Evolutionary conservation across 1,140 invertebrate species (phyloP).

Genomic region (Ephestia elutella): DNA sequence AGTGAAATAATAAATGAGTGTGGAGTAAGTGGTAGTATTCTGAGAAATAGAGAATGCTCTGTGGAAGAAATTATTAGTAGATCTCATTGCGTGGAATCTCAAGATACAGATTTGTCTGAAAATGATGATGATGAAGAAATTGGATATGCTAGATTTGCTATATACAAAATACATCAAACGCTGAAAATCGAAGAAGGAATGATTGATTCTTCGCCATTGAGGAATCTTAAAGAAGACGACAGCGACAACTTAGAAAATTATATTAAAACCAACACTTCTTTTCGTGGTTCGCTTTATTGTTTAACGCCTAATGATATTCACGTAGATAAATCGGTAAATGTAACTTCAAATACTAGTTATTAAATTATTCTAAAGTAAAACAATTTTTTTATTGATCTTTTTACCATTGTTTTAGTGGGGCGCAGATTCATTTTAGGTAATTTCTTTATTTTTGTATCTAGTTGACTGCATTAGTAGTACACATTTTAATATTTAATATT

Average conservation of each 20-base stretch:
- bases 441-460: conserved; percentile 11
- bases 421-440: not conserved
- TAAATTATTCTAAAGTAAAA: not conserved
- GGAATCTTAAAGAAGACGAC: conserved; percentile 36
- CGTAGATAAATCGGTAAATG: conserved; percentile 47
- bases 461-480: not conserved
- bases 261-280: conserved; percentile 23
- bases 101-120: conserved; percentile 27
- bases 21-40: conserved; percentile 34
- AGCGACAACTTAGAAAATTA: conserved; percentile 20
- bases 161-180: conserved; percentile 50
- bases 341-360: conserved; percentile 13
- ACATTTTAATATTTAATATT: conserved; percentile 18
- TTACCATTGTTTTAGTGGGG: not conserved
- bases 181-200: conserved; percentile 40
- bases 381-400: not conserved
- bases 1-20: conserved; percentile 48
- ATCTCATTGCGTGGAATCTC: conserved; percentile 32
- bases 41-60: conserved; percentile 25
- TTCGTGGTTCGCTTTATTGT: conserved; percentile 43
- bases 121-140: conserved; percentile 36
- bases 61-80: conserved; percentile 46
- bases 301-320: conserved; percentile 34
- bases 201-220: conserved; percentile 54
- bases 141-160: conserved; percentile 49